Conservation (phyloP, 2,797 vertebrate species). For the Pseudopleuronectes americanus region DNA sequence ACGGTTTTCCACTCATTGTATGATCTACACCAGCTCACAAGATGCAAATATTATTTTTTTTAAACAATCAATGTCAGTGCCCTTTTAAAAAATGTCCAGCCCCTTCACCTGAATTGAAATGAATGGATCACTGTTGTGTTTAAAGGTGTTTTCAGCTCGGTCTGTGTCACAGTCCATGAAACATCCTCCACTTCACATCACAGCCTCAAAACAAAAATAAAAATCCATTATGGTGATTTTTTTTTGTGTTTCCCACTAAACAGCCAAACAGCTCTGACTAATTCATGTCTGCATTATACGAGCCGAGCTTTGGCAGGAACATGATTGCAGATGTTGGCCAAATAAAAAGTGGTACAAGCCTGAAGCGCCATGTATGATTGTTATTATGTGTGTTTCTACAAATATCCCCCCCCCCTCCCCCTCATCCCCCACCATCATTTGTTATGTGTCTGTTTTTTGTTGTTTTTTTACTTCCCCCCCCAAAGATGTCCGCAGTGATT, state of each 20-base stretch:
- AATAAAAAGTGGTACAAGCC: constrained; percentile 24
- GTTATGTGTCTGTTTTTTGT: constrained; percentile 12
- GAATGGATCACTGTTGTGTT: too few relatives aligned
- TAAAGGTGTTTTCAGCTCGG: too few relatives aligned
- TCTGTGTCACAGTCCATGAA: not conserved
- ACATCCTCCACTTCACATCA: too few relatives aligned
- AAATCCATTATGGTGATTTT: too few relatives aligned
- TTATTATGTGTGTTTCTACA: constrained; percentile 27
- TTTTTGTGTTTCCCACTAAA: not conserved
- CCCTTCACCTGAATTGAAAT: too few relatives aligned
- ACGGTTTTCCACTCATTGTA: too few relatives aligned
- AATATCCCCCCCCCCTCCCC: not conserved
- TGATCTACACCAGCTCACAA: not conserved
- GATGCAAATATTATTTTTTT: not conserved
- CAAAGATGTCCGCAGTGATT: constrained; percentile 1
- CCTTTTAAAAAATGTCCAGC: not conserved
- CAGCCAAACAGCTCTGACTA: constrained; percentile 12
- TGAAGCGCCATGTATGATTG: constrained; percentile 20
- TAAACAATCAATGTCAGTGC: not conserved
- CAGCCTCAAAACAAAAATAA: too few relatives aligned
- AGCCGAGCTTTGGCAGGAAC: not conserved
- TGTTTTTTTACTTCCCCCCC: not conserved
- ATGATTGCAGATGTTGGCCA: constrained; percentile 13
- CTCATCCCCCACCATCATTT: constrained; percentile 4
- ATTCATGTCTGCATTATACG: not conserved